Evolutionary conservation across 2,888 invertebrate genomes (phyloP).

Genomic region (Tuberolachnus salignus): DNA sequence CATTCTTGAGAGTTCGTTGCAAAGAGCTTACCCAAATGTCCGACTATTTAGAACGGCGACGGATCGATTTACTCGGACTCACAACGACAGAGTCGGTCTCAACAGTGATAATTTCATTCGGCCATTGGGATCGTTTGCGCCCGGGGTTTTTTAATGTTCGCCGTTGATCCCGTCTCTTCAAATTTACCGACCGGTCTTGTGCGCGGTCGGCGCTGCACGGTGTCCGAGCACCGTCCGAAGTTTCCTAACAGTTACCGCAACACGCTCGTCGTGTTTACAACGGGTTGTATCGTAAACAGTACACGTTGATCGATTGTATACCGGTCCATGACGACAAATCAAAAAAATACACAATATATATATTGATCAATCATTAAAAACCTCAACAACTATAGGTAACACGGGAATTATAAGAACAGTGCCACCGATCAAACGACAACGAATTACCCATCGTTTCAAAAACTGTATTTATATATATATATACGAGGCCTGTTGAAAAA

Average conservation of each 20-base stretch:
- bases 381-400: neutral
- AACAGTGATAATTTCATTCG: no score
- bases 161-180: no score
- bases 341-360: neutral
- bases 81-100: no score
- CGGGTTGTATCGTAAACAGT: neutral
- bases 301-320: constrained; percentile 2
- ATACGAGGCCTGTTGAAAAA: no score
- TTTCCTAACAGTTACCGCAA: neutral
- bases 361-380: neutral
- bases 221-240: constrained; percentile 5
- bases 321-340: neutral
- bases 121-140: neutral
- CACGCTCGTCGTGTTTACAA: neutral
- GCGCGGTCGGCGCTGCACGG: neutral
- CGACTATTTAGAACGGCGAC: no score
- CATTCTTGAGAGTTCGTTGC: no score
- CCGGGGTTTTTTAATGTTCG: neutral
- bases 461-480: no score
- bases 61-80: no score
- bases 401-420: neutral
- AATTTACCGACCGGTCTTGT: neutral
- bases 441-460: neutral
- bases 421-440: neutral
- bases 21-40: no score